Base-by-base conservation (phyloP, 2,888 invertebrate species). In the Brachyptera putata region DNA sequence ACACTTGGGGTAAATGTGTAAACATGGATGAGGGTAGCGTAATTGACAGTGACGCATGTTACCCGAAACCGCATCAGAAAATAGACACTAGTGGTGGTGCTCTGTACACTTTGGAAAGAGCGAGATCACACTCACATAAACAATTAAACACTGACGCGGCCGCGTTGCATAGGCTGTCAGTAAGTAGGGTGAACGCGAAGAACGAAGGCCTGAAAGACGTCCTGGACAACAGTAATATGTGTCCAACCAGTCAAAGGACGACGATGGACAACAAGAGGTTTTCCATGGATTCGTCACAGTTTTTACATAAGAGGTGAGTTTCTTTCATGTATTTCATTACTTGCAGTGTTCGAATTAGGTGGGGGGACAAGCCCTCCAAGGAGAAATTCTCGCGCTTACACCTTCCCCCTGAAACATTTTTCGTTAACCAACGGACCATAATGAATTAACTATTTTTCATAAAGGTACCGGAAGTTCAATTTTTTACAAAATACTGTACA, bases 1-100 rank as follows among this genome's bases (percentile, higher is more conserved):
- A 91, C 79, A 90, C 90, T 67, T 91, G 91, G 91, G 87, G 74
- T 72, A 88, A 89, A 77, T 88, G 87, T 73, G 86, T 88, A 66
- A 88, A 87, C 73, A 84, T 21, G 16, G 53, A 84, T 69, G 84
- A 85, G 60, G 48, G 56, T 62, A 77, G 78, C 70, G 77, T 78
- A 64, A 77, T 70, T 66, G 75, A 80, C 64, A 77, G 77, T 63
- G 79, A 79, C 68, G 77, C 75, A 64, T 79, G 78, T 75, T 79
- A 78, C 77, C 77, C 77, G 56, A 67, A 68, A 64, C 77, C 79
- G 21, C 83, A 83, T 71, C 71, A 76, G 58, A 76, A 74, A 71
- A 76, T 76, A 63, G 71, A 66, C 71, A 81, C 61, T 43, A 66
- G 64, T 55, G 64, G 64, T 64, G 70, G 74, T 79, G 74, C 77